Evolutionary conservation across 2,888 invertebrate species (phyloP).

Genomic region (Torymus aiolomorphi): DNA sequence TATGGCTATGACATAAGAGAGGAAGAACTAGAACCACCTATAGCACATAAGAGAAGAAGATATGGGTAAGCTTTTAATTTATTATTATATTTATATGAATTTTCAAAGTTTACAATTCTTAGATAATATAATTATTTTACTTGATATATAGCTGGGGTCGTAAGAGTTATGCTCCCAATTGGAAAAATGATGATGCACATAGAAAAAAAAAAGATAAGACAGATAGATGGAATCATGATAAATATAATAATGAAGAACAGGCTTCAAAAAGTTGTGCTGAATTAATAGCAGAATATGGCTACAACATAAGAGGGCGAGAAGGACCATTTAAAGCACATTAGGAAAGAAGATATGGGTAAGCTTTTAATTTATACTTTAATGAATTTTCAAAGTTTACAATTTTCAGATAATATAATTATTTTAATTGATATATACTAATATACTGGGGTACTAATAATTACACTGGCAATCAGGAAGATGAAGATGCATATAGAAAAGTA

Average conservation of each 20-base stretch:
- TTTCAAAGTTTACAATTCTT: neutral
- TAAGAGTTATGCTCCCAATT: constrained; percentile 92
- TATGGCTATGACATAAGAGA: constrained; percentile 97
- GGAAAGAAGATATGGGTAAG: constrained; percentile 89
- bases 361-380: constrained; percentile 12
- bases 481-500: constrained; percentile 88
- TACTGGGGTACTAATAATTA: constrained; percentile 94
- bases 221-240: constrained; percentile 92
- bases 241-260: constrained; percentile 88
- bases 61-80: constrained; percentile 83
- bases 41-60: constrained; percentile 88
- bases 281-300: constrained; percentile 90
- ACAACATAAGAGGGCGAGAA: constrained; percentile 95
- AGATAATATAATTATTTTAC: constrained; percentile 25
- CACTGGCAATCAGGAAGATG: constrained; percentile 94
- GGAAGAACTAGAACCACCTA: constrained; percentile 93
- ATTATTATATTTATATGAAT: constrained; percentile 17
- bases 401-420: constrained; percentile 13
- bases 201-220: constrained; percentile 81
- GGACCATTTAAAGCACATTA: constrained; percentile 92
- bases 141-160: constrained; percentile 84
- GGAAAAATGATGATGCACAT: constrained; percentile 95
- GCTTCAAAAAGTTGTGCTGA: constrained; percentile 91
- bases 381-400: constrained; percentile 22
- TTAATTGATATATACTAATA: constrained; percentile 71